Evolutionary conservation across 2,797 vertebrate genomes (phyloP).

Genomic region (Rhyacichthys aspro): DNA sequence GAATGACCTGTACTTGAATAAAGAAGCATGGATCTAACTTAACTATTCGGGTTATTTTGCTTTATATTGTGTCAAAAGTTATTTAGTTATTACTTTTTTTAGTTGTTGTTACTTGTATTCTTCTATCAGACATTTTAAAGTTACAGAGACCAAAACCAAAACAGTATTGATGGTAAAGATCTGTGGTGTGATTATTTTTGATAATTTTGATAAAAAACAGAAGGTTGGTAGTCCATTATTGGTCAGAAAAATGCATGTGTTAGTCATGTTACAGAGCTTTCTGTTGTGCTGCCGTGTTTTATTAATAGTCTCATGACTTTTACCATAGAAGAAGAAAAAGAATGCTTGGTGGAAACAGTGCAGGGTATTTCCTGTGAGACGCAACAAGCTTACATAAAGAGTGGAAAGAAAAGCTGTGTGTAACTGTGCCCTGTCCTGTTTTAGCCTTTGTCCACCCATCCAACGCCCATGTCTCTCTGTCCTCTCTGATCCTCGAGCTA

Average conservation of each 20-base stretch:
- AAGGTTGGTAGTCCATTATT: too few species aligned
- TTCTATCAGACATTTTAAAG: too few species aligned
- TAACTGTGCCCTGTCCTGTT: conserved; percentile 59
- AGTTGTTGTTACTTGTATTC: too few species aligned
- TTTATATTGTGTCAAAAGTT: too few species aligned
- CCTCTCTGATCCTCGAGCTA: conserved; percentile 19
- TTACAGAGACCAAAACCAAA: too few species aligned
- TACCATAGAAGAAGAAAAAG: conserved; percentile 48
- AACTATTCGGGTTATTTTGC: too few species aligned
- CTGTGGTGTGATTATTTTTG: too few species aligned
- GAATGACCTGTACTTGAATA: too few species aligned
- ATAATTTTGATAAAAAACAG: too few species aligned
- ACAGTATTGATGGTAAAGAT: background rate
- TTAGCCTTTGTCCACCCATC: conserved; percentile 36
- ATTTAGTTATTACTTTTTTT: too few species aligned
- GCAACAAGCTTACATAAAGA: conserved; percentile 61
- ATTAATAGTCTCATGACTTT: conserved; percentile 47
- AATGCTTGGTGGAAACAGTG: conserved; percentile 53
- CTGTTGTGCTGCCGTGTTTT: conserved; percentile 26
- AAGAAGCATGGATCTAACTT: too few species aligned
- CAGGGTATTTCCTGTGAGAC: conserved; percentile 74
- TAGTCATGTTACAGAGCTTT: conserved; percentile 1
- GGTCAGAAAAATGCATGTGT: conserved; percentile 3
- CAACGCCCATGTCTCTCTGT: conserved; percentile 16
- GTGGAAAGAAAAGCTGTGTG: conserved; percentile 71